Conservation (phyloP, 1,140 invertebrate species). For the Nasonia vitripennis region DNA sequence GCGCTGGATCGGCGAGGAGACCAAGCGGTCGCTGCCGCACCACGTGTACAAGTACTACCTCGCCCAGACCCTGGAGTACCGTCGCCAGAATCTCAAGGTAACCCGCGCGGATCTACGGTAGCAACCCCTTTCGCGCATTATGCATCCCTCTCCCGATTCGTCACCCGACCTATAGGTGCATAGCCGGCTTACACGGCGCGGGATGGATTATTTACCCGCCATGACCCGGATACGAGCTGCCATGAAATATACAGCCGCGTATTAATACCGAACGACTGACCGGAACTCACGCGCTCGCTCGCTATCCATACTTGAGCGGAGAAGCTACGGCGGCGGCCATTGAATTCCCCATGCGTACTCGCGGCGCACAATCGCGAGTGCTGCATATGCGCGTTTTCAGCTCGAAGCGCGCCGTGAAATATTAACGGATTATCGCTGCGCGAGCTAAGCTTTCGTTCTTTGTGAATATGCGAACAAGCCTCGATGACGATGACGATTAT, state of each 20-base stretch:
- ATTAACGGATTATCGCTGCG: background rate
- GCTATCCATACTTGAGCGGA: background rate
- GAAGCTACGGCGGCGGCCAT: background rate
- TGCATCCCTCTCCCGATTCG: background rate
- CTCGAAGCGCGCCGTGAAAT: background rate
- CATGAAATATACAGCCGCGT: background rate
- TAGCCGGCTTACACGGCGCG: background rate
- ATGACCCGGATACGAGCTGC: background rate
- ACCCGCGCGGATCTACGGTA: background rate
- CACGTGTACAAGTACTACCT: slow-evolving; percentile 84
- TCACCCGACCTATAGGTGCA: too few species aligned
- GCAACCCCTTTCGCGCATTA: background rate
- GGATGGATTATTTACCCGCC: background rate
- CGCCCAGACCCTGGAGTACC: slow-evolving; percentile 75
- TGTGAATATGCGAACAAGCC: background rate
- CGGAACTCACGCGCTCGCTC: background rate
- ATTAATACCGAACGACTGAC: background rate
- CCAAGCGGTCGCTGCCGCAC: slow-evolving; percentile 78
- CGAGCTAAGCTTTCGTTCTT: background rate
- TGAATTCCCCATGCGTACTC: background rate
- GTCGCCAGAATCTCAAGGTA: slow-evolving; percentile 69
- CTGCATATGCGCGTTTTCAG: background rate
- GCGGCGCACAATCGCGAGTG: too few species aligned
- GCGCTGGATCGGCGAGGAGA: slow-evolving; percentile 81
- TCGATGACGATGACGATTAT: too few species aligned